Base-by-base conservation (phyloP, 2,797 vertebrate species). In the Echiichthys vipera region DNA sequence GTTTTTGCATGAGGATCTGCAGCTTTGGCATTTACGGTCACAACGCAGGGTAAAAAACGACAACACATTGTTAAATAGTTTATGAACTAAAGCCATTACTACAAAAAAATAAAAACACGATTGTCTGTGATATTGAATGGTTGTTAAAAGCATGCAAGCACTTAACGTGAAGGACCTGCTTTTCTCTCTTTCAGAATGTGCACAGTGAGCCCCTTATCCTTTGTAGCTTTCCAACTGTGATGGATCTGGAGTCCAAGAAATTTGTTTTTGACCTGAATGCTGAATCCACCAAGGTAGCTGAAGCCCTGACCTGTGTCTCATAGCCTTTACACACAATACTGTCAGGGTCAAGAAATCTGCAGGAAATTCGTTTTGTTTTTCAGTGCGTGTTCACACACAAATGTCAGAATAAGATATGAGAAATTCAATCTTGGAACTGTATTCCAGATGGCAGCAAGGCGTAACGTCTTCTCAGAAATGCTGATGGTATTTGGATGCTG, bases 191-290 rank as follows among this genome's bases (percentile, higher is more conserved):
- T 57, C 8, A 90, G 89, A 51, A 72, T 29, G 15, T 3, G 10
- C 7, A 46, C 2, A 13, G 18, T 2, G 37, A 65, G 13, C 66
- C 72, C 14, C 20, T 66, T 24, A 39, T 89, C n/a, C 61, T 91
- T 22, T 89, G 85, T 66, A 49, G 40, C 49, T 90, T 85, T 50
- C 83, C 85, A 10, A 80, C 87, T 51, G 32, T 92, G 43, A 70
- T 92, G 84, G 84, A 88, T 56, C 66, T 91, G 27, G 39, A 66
- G 25, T 77, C 78, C 54, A 92, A 91, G 76, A 83, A 56, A 55
- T n/a, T 0, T 0, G 36, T 71, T 36, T 88, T 90, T 53, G 37
- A 84, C 15, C 7, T 4, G 5, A 25, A 65, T 61, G 58, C 75
- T 39, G 0, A 0, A 0, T 0, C 0, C 18, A 74, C 20, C 3